Conservation (phyloP, 2,797 vertebrate genomes). For the Siniperca obscura region DNA sequence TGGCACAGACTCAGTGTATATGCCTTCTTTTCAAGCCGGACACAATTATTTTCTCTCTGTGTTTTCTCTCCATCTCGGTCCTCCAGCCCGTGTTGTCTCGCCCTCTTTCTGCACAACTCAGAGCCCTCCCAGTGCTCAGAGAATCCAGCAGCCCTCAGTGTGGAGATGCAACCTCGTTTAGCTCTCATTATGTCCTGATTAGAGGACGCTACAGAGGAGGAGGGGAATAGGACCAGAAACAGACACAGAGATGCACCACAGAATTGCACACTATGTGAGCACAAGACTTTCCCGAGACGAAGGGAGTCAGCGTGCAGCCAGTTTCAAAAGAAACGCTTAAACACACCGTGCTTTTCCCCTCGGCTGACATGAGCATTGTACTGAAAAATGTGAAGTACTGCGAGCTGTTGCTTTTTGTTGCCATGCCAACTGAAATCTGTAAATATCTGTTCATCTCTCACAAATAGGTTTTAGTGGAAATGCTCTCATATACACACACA, state of each 20-base stretch:
- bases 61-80: constrained; percentile 44
- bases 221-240: constrained; percentile 69
- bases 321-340: constrained; percentile 59
- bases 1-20: constrained; percentile 59
- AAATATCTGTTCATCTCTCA: constrained; percentile 76
- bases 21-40: constrained; percentile 61
- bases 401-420: constrained; percentile 81
- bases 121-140: constrained; percentile 55
- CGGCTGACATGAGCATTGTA: constrained; percentile 55
- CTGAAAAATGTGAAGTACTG: constrained; percentile 66
- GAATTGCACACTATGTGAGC: constrained; percentile 41
- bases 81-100: constrained; percentile 42
- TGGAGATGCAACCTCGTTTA: constrained; percentile 85
- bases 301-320: constrained; percentile 45
- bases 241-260: constrained; percentile 68
- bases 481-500: neutral
- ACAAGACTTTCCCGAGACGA: constrained; percentile 38
- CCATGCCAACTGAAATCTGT: constrained; percentile 84
- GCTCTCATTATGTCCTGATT: constrained; percentile 87
- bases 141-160: constrained; percentile 72
- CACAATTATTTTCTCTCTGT: constrained; percentile 67
- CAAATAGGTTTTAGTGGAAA: constrained; percentile 63
- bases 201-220: constrained; percentile 77
- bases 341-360: constrained; percentile 47
- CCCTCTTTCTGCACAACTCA: constrained; percentile 49